Base-by-base conservation (phyloP, 2,113 vertebrate genomes). In the Malurus cyaneus region DNA sequence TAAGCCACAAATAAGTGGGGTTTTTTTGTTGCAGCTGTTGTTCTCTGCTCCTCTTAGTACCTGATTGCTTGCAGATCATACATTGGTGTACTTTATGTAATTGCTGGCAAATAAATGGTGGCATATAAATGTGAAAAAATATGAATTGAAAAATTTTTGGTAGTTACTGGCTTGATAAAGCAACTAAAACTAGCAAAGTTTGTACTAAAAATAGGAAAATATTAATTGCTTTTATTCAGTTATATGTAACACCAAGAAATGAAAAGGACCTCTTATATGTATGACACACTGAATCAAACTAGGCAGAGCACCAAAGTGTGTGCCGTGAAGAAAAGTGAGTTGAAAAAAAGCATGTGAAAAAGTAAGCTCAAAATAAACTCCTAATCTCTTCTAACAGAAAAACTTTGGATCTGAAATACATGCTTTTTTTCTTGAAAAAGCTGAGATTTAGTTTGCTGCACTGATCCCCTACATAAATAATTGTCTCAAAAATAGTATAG, bases 341-440 rank as follows among this genome's bases (percentile, higher is more conserved):
- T 60, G 41, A 52, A 81, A 65, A 77, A 72, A 84, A 57, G 21
- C 41, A 87, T 71, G 56, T 34, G 53, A 70, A 81, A 78, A 80
- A 39, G 4, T 21, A 36, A 64, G 28, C 29, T 86, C n/a, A 86
- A 80, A 95, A 88, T 92, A 93, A 91, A n/a, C 19, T 36, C 14
- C 2, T 39, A 62, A 32, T 59, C 8, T 82, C 69, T 91, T 89
- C 46, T 53, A 52, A 61, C 11, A 72, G 14, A 82, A 93, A 81
- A 67, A 81, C 20, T 60, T 82, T n/a, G 29, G n/a, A 52, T 73
- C 25, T 82, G 71, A 92, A 93, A 70, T 57, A 28, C 3, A 8
- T 21, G 23, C 0, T 6, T 84, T 65, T 65, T 56, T 41, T 31
- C 39, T 77, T 9, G 29, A 65, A 65, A 66, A 88, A 70, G 28